A percentile compares a stretch with the other conserved stretches of the same genome.
Conservation (phyloP, 2,113 vertebrate species). For the Cyprinodon variegatus region DNA sequence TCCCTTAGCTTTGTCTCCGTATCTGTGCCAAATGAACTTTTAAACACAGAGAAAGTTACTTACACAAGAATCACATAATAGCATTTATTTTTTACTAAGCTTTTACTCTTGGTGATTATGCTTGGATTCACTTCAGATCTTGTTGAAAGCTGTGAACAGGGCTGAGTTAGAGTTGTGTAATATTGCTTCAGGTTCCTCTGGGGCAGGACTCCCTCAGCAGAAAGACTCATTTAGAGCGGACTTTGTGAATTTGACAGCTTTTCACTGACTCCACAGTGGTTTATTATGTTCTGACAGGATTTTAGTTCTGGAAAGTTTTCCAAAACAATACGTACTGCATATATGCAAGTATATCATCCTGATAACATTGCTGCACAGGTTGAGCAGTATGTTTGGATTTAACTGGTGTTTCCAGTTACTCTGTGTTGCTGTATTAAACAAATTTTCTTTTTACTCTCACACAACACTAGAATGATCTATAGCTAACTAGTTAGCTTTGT, state of each 20-base stretch:
- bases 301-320: not conserved
- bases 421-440: too few relatives aligned
- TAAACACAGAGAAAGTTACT: not conserved
- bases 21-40: not conserved
- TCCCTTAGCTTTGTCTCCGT: not conserved
- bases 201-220: not conserved
- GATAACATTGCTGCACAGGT: not conserved
- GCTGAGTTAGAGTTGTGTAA: not conserved
- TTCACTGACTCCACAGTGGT: not conserved
- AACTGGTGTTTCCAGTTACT: not conserved
- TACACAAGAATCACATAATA: not conserved
- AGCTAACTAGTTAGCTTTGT: not conserved
- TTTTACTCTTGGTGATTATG: constrained; percentile 1
- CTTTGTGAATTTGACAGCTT: not conserved
- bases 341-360: not conserved
- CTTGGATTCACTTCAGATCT: not conserved
- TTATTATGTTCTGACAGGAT: constrained; percentile 1
- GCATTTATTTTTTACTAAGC: not conserved
- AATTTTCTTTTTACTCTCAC: not conserved
- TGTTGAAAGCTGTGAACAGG: not conserved
- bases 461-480: not conserved
- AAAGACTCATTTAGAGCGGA: not conserved
- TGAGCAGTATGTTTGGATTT: not conserved
- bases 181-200: not conserved
- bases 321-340: not conserved